These are phyloP conservation scores for Ailurus styani DNA, from an alignment of 2,113 vertebrate genomes.

Conservation along the genomic window DNA sequence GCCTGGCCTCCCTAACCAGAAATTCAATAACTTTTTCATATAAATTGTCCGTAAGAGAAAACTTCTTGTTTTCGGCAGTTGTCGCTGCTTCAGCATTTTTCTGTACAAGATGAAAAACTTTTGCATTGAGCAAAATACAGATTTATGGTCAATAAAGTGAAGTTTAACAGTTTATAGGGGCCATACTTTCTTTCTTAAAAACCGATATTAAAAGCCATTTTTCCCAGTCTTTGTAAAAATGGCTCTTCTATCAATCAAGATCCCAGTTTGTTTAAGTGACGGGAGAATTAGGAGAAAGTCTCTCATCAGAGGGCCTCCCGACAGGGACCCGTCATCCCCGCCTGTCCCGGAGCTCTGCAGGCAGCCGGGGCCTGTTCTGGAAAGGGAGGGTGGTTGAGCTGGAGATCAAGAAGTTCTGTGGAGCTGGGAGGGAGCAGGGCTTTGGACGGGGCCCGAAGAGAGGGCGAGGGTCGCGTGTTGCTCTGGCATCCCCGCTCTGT, in stretches of 20 bases:
- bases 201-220: conserved; percentile 84
- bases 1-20: conserved; percentile 80
- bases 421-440: background rate
- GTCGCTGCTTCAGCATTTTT: conserved; percentile 87
- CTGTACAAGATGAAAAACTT: conserved; percentile 86
- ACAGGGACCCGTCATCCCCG: background rate
- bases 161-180: conserved; percentile 85
- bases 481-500: background rate
- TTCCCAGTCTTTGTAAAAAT: conserved; percentile 71
- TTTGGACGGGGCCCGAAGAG: background rate
- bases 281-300: conserved; percentile 34
- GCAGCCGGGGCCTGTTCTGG: background rate
- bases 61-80: conserved; percentile 84
- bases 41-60: conserved; percentile 87
- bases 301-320: background rate
- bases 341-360: background rate
- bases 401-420: background rate
- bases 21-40: conserved; percentile 86
- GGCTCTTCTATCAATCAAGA: conserved; percentile 60
- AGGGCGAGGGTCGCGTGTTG: fast-evolving
- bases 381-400: background rate
- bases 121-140: conserved; percentile 89
- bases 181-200: conserved; percentile 81
- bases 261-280: conserved; percentile 70
- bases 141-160: conserved; percentile 88